Evolutionary conservation across 2,797 vertebrate genomes (phyloP).

Genomic region (Nothura maculosa): DNA sequence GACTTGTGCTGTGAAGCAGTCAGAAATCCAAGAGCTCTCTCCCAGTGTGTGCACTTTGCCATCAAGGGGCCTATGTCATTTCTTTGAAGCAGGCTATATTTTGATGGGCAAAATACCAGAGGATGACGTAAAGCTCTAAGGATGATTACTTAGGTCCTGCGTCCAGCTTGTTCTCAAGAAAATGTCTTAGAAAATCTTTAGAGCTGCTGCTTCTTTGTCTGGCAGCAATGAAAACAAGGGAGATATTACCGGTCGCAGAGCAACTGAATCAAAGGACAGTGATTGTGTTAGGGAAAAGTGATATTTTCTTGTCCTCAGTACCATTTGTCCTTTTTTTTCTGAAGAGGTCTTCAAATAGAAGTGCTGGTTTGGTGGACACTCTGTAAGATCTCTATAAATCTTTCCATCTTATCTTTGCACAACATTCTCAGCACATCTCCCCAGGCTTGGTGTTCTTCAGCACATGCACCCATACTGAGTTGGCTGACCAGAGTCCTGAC

Average conservation of each 20-base stretch:
- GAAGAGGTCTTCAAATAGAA: neutral
- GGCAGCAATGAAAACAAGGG: conserved; percentile 5
- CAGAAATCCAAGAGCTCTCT: conserved; percentile 63
- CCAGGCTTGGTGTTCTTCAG: neutral
- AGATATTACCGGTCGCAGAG: neutral
- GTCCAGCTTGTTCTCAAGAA: conserved; percentile 59
- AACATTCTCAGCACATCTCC: neutral
- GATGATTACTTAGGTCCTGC: conserved; percentile 65
- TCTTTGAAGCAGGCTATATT: conserved; percentile 80
- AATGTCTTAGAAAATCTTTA: conserved; percentile 39
- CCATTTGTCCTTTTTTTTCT: neutral
- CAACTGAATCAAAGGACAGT: neutral
- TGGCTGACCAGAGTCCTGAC: neutral
- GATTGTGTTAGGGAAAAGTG: neutral
- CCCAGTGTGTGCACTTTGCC: conserved; percentile 68
- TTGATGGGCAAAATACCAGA: conserved; percentile 79
- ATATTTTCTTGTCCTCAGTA: neutral
- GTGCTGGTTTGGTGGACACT: neutral
- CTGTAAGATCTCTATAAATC: rapidly evolving
- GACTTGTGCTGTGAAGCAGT: conserved; percentile 58
- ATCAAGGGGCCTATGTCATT: conserved; percentile 57
- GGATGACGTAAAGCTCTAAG: conserved; percentile 72
- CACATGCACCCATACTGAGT: neutral
- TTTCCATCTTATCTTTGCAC: neutral
- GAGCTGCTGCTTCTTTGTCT: conserved; percentile 44